Evolutionary conservation across 2,797 vertebrate genomes (phyloP), one percentile per base, ranked within the genome.

Genomic region (Kryptolebias ocellatus): DNA sequence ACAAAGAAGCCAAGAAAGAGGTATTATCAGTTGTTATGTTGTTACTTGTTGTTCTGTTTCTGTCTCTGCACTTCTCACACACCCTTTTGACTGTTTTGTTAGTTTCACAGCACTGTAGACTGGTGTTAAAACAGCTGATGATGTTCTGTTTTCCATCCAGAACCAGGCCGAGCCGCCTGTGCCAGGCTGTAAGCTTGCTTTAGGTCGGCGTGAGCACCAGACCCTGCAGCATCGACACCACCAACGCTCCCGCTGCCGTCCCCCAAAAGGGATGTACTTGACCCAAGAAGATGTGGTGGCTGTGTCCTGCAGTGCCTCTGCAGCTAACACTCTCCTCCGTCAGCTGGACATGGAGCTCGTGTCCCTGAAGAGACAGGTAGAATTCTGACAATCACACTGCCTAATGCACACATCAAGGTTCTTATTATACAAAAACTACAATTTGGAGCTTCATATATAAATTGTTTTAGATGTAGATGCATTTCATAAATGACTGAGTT

Each of bases 201-300:
- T 97, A 83, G 98, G 96, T 53, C 94, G 98, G 57, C 94, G 97
- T 82, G 97, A 98, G 59, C 95, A 98, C 88, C 96, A 97, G 92
- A 98, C 96, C 44, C 93, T 98, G 80, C 96, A 95, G 79, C 98
- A 98, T 83, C 94, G 98, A 2, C 97, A 99, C 80, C 98, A 98
- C 85, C 97, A 97, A 84, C 95, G 98, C 2, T 96, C 98, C 47
- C 97, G 97, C 84, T 98, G 96, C 85, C 95, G 97, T 2, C 97
- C 97, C 1, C 98, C 98, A 4, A 99, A 98, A 91, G 98, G 98
- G 93, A 99, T 99, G 98, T 99, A 95, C 89, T 92, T 99, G 86
- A 97, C 94, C 56, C 97, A 98, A 90, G 98, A 99, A 86, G 98
- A 99, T 57, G 97, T 98, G 70, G 93, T 97, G 84, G 96, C 97